Percentiles rank a stretch among this genome's conserved stretches.
These are phyloP conservation scores for Vireo altiloquus DNA, from an alignment of 2,113 vertebrate genomes.

Conservation along the genomic window DNA sequence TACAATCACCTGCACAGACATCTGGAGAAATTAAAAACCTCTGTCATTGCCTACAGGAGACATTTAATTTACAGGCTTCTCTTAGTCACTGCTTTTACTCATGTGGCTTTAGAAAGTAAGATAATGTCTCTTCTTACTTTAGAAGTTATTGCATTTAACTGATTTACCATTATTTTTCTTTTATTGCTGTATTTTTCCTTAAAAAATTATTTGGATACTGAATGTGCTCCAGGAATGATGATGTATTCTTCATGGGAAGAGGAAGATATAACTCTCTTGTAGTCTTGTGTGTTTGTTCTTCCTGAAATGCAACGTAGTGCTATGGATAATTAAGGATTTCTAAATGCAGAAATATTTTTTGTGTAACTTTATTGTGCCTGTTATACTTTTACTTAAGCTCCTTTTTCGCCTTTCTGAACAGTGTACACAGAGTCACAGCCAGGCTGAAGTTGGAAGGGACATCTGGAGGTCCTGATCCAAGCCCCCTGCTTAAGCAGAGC, in stretches of 20 bases:
- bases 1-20: not conserved
- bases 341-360: not conserved
- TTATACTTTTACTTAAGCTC: not conserved
- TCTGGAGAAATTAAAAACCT: not conserved
- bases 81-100: not conserved
- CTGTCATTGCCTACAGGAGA: not conserved
- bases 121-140: not conserved
- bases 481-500: not conserved
- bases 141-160: not conserved
- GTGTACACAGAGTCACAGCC: not conserved
- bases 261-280: not conserved
- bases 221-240: not conserved
- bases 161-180: not conserved
- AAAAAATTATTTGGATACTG: not conserved
- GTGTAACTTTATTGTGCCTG: not conserved
- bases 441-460: not conserved
- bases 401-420: not conserved
- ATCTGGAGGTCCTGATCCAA: not conserved
- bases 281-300: not conserved
- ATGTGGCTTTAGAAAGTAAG: not conserved
- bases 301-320: not conserved
- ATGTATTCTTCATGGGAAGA: not conserved
- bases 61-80: not conserved
- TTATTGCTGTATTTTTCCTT: not conserved
- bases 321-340: not conserved